Evolutionary conservation across 1,140 invertebrate species (phyloP).

Genomic region (Aphaenogaster floridana): DNA sequence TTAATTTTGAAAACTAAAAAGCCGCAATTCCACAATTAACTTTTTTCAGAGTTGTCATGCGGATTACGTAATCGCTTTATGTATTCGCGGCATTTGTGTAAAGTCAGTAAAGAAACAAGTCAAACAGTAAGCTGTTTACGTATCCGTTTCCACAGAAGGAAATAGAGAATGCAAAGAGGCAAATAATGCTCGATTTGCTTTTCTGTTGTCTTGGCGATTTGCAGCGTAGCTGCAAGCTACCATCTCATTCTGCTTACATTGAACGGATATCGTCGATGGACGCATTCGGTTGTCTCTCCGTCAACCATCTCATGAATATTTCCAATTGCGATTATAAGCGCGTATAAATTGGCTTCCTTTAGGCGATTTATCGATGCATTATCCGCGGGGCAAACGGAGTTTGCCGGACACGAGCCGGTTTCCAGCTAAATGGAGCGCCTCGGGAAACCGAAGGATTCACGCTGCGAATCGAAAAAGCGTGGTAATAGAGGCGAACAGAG

Average conservation of each 20-base stretch:
- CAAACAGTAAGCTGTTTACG: constrained; percentile 13
- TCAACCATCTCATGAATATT: neutral
- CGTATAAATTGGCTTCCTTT: constrained; percentile 10
- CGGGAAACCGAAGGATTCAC: constrained; percentile 40
- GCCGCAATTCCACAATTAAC: neutral
- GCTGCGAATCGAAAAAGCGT: constrained; percentile 50
- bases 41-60: neutral
- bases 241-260: neutral
- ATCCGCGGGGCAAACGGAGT: neutral
- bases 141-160: neutral
- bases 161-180: constrained; percentile 9
- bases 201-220: neutral
- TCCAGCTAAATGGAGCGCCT: neutral
- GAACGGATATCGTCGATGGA: neutral
- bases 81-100: neutral
- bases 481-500: constrained; percentile 52
- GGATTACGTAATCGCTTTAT: neutral
- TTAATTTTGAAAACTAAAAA: neutral
- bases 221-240: neutral
- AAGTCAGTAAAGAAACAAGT: neutral
- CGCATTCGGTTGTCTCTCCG: neutral
- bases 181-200: neutral
- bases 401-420: neutral
- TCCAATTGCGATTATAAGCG: constrained; percentile 17
- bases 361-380: constrained; percentile 39